Base-by-base conservation (phyloP, 2,797 vertebrate genomes). In the Oryzias sinensis region DNA sequence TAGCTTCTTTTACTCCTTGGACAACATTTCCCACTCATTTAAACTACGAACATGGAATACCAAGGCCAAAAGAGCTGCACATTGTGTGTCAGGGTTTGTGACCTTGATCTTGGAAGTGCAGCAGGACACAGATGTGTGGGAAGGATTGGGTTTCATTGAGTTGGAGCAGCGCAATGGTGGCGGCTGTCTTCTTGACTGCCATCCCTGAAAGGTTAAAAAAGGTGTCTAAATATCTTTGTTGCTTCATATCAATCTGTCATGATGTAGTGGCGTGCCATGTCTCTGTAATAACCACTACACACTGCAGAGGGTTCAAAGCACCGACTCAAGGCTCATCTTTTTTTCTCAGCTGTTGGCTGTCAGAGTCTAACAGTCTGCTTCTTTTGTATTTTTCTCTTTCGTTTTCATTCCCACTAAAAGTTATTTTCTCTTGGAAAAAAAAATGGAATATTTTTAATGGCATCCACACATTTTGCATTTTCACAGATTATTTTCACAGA, bases 141-240 rank as follows among this genome's bases (percentile, higher is more conserved):
- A 65, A 11, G 24, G 52, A 65, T 65, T 59, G n/a, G 17, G 41
- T 52, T 48, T 51, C 62, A 79, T 18, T 54, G 33, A 51, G 48
- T 41, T 60, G 56, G 33, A 56, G 22, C 58, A 59, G 44, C 49
- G 33, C n/a, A 43, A 17, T 40, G 17, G 47, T 52, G 47, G 60
- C 75, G 65, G 56, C 49, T 61, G 59, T 74, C 72, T 59, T 58
- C 60, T 64, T 70, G 65, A 77, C 69, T 57, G 70, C 53, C 55
- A 42, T 67, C 45, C 55, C 49, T 50, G n/a, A n/a, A 65, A 63
- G 65, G 68, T 65, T 71, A 69, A 24, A 43, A 66, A 6, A 57
- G 69, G 59, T 60, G 61, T 72, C 37, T 22, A 24, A 14, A 56
- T 71, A 13, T 68, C 57, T 69, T 68, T 56, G 57, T 18, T 55